phyloP scores from a whole-genome alignment of 2,888 invertebrate species.

The Ormyrus pomaceus region DNA sequence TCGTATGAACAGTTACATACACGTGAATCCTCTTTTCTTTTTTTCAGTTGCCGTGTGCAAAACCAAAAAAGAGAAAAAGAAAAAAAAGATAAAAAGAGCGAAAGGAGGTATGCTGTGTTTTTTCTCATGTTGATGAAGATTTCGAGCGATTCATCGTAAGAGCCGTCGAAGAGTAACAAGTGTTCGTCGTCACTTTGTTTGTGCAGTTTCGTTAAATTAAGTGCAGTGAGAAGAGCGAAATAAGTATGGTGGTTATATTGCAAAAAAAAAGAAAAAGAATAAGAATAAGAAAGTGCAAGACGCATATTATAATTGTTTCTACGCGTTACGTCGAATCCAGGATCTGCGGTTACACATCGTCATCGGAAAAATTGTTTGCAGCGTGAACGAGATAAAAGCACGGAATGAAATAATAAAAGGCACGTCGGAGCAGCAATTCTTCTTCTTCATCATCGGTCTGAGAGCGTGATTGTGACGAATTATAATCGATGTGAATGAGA shows the following conservation, averaged over 20 bases:
- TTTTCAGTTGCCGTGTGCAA: slow-evolving; percentile 46
- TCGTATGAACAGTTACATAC: slow-evolving; percentile 47
- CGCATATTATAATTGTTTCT: slow-evolving; percentile 23
- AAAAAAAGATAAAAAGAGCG: background rate
- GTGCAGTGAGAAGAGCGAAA: slow-evolving; percentile 39
- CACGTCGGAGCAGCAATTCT: slow-evolving; percentile 22
- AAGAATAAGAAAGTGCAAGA: background rate
- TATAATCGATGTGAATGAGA: slow-evolving; percentile 45
- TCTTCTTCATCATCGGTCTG: slow-evolving; percentile 33
- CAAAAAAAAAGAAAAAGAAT: background rate
- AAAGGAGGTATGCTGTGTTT: background rate
- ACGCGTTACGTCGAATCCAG: background rate
- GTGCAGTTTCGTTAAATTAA: slow-evolving; percentile 47
- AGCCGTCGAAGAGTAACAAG: slow-evolving; percentile 22
- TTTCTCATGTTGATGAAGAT: slow-evolving; percentile 8
- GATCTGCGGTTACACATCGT: slow-evolving; percentile 1
- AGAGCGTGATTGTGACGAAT: slow-evolving; percentile 52
- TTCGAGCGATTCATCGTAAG: slow-evolving; percentile 9
- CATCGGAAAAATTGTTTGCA: background rate
- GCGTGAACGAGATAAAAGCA: background rate
- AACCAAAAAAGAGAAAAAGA: slow-evolving; percentile 24
- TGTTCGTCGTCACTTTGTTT: slow-evolving; percentile 43
- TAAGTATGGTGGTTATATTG: slow-evolving; percentile 21
- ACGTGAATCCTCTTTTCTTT: slow-evolving; percentile 50
- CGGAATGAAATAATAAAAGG: background rate